Conservation (phyloP, 2,797 vertebrate species). For the Anguilla pacifica region DNA sequence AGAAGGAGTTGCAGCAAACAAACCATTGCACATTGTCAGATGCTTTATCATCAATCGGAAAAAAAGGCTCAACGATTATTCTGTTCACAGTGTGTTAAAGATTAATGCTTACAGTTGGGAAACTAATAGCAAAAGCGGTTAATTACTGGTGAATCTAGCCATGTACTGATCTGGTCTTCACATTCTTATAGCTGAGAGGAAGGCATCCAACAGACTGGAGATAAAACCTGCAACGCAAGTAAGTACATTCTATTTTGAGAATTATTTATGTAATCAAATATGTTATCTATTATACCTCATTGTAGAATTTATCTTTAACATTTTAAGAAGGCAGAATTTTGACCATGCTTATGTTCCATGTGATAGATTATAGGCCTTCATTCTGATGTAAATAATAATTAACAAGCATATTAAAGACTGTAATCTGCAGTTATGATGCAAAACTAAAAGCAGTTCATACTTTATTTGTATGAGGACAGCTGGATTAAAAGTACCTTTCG, state of each 20-base stretch:
- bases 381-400: not conserved
- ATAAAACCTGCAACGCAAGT: not conserved
- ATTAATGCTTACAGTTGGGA: not conserved
- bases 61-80: constrained; percentile 1
- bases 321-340: not conserved
- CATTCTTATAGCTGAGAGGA: not conserved
- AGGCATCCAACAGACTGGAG: not conserved
- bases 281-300: not conserved
- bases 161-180: not conserved
- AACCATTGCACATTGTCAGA: not conserved
- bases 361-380: not conserved
- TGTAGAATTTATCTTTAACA: not conserved
- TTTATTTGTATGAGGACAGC: not conserved
- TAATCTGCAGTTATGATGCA: not conserved
- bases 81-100: not conserved
- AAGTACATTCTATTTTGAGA: not conserved
- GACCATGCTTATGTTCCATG: not conserved
- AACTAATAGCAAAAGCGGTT: not conserved
- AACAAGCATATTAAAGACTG: not conserved
- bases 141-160: not conserved
- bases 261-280: not conserved
- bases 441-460: not conserved
- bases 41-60: not conserved
- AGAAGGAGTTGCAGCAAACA: not conserved
- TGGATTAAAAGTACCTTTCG: no score